A percentile compares a stretch with the other conserved stretches of the same genome.
These are phyloP conservation scores for Lacanobia oleracea DNA, from an alignment of 2,888 invertebrate species.

Conservation along the genomic window DNA sequence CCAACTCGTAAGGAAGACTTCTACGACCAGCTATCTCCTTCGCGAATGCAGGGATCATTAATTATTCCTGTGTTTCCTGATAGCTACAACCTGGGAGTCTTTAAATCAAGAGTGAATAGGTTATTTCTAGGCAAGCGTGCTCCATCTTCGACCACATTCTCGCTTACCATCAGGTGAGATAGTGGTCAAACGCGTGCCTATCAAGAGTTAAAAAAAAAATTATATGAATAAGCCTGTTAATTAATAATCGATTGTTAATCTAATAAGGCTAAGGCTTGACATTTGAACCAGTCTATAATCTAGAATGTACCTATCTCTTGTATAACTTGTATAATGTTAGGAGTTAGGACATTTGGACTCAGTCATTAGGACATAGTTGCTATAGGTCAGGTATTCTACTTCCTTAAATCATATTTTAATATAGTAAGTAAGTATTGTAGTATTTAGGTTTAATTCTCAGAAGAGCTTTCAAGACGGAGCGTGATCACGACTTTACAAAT, in stretches of 20 bases:
- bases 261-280: constrained; percentile 3
- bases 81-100: no score
- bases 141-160: no score
- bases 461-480: constrained; percentile 1
- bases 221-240: background rate
- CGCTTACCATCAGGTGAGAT: no score
- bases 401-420: background rate
- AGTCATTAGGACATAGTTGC: constrained; percentile 10
- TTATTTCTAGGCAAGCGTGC: no score
- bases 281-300: constrained; percentile 6
- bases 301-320: constrained; percentile 7
- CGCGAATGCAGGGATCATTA: no score
- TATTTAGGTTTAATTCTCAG: constrained; percentile 3
- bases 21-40: no score
- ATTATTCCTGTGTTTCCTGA: no score
- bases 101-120: no score
- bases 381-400: constrained; percentile 16
- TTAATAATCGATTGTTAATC: background rate
- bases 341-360: constrained; percentile 14
- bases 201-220: no score
- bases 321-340: constrained; percentile 23
- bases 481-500: background rate
- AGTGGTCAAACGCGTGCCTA: no score
- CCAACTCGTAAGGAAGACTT: no score
- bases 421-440: no score